Conservation (phyloP, 2,888 invertebrate genomes). For the Bembecia ichneumoniformis region DNA sequence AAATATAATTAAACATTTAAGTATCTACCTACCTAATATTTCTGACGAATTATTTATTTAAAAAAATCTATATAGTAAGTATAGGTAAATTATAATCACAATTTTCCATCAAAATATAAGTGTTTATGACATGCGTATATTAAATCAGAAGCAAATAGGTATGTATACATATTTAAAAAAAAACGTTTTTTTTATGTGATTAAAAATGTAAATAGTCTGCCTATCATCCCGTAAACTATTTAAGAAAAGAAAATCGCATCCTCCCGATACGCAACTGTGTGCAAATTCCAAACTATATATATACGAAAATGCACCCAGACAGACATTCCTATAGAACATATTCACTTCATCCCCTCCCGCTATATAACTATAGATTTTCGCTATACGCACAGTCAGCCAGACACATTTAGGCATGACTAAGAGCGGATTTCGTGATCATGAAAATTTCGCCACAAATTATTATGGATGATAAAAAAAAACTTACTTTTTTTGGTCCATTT, state of each 20-base stretch:
- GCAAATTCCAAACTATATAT: constrained; percentile 17
- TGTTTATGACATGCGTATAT: too few species aligned
- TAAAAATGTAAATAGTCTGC: too few species aligned
- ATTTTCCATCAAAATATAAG: too few species aligned
- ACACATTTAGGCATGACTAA: constrained; percentile 14
- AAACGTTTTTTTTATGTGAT: too few species aligned
- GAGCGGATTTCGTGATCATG: constrained; percentile 6
- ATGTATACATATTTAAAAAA: too few species aligned
- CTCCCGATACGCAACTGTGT: constrained; percentile 25
- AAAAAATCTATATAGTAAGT: too few species aligned
- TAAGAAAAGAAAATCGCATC: constrained; percentile 42
- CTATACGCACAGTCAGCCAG: constrained; percentile 3
- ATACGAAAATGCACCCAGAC: constrained; percentile 44
- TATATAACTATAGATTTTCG: constrained; percentile 2
- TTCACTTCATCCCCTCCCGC: constrained; percentile 27
- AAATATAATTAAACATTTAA: too few species aligned
- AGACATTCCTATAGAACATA: constrained; percentile 59
- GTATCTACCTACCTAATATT: too few species aligned
- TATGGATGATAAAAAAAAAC: constrained; percentile 19
- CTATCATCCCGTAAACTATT: too few species aligned
- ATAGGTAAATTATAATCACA: too few species aligned
- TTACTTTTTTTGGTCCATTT: constrained; percentile 77
- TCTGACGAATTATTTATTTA: too few species aligned
- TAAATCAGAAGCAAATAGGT: too few species aligned
- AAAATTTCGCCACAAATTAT: background rate